Conservation (phyloP, 2,888 invertebrate genomes). For the Epinotia ramella region DNA sequence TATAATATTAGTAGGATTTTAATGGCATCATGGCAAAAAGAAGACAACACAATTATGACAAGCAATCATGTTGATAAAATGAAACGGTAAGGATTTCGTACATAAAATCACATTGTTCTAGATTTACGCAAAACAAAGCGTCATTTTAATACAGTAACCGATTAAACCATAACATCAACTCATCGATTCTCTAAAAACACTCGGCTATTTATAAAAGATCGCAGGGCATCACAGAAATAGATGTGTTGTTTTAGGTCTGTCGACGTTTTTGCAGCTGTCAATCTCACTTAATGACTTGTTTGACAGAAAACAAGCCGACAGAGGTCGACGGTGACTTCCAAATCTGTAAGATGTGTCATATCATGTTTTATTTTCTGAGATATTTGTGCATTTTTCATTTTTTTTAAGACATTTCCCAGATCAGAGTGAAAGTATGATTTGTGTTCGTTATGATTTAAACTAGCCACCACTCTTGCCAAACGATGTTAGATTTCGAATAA, state of each 20-base stretch:
- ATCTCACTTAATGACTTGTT: slow-evolving; percentile 34
- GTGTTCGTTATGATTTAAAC: too few relatives aligned
- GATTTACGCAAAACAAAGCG: neutral
- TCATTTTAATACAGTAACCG: neutral
- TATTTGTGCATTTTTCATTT: too few relatives aligned
- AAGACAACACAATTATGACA: too few relatives aligned
- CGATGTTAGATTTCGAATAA: too few relatives aligned
- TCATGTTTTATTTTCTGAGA: neutral
- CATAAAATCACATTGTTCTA: too few relatives aligned
- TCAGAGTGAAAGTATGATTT: too few relatives aligned
- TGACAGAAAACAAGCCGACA: slow-evolving; percentile 34
- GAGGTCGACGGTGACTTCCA: slow-evolving; percentile 1
- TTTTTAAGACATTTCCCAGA: too few relatives aligned
- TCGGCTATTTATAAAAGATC: slow-evolving; percentile 15
- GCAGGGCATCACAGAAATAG: slow-evolving; percentile 12
- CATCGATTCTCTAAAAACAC: neutral
- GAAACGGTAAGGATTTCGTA: too few relatives aligned
- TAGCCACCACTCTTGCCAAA: too few relatives aligned
- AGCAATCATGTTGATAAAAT: too few relatives aligned
- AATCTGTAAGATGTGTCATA: neutral
- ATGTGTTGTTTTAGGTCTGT: slow-evolving; percentile 19
- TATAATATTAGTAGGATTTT: too few relatives aligned
- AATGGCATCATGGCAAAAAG: too few relatives aligned
- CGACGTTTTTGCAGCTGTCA: slow-evolving; percentile 24
- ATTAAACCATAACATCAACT: neutral